Conservation (phyloP, 2,113 vertebrate species). For the Malaclemys terrapin region DNA sequence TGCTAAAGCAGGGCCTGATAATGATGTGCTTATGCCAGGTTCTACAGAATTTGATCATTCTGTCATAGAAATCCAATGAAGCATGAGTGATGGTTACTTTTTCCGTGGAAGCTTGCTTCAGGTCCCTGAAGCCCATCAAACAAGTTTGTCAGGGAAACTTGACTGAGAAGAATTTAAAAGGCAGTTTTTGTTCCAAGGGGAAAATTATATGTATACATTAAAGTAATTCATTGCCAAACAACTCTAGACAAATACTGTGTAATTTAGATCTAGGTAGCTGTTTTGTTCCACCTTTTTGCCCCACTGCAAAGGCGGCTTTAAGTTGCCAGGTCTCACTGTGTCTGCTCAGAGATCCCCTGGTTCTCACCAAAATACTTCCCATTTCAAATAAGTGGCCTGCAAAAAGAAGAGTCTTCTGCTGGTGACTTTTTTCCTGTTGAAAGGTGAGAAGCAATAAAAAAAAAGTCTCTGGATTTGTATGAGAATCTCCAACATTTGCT, state of each 20-base stretch:
- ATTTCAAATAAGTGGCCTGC: slow-evolving; percentile 53
- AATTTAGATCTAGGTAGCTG: slow-evolving; percentile 25
- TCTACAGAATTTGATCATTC: slow-evolving; percentile 86
- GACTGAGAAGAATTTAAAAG: slow-evolving; percentile 85
- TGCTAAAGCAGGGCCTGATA: slow-evolving; percentile 87
- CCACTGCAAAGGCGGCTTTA: background rate
- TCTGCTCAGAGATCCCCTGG: background rate
- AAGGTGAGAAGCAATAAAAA: slow-evolving; percentile 73
- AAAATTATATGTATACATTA: slow-evolving; percentile 49
- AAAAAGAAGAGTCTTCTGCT: slow-evolving; percentile 63
- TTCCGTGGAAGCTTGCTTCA: slow-evolving; percentile 79
- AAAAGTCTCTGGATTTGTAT: slow-evolving; percentile 48
- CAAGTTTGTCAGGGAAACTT: slow-evolving; percentile 84
- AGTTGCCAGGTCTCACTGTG: background rate
- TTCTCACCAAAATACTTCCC: slow-evolving; percentile 20
- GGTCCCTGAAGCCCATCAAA: slow-evolving; percentile 84
- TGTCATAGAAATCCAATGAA: slow-evolving; percentile 90
- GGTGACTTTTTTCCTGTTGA: slow-evolving; percentile 61
- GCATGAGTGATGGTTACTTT: slow-evolving; percentile 87
- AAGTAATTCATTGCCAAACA: slow-evolving; percentile 26
- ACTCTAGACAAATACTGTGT: slow-evolving; percentile 24
- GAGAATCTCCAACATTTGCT: slow-evolving; percentile 63
- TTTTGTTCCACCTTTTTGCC: slow-evolving; percentile 26
- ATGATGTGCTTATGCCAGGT: slow-evolving; percentile 88
- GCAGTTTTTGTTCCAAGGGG: slow-evolving; percentile 65